These are phyloP conservation scores for Rhabdophis nuchalis DNA, from an alignment of 2,797 vertebrate genomes.

Conservation along the genomic window DNA sequence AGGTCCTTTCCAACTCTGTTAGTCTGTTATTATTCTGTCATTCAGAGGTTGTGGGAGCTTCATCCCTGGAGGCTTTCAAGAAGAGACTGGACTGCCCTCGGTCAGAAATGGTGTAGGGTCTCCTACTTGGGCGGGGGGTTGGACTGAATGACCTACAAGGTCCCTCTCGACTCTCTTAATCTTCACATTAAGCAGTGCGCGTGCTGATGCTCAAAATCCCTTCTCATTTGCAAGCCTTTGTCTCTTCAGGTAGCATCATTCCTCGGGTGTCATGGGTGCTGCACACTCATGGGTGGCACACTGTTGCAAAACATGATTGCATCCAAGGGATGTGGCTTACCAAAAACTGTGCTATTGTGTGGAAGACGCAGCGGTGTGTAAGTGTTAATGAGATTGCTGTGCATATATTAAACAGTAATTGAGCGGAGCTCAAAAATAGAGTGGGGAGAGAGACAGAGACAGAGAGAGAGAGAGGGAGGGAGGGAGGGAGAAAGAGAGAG, in stretches of 20 bases:
- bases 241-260: background rate
- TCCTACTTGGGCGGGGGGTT: too few species aligned
- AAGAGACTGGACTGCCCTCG: too few species aligned
- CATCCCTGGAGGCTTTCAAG: too few species aligned
- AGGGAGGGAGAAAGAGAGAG: background rate
- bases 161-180: too few species aligned
- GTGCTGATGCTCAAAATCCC: background rate
- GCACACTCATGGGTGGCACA: conserved; percentile 4
- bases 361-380: conserved; percentile 14
- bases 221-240: background rate
- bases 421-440: too few species aligned
- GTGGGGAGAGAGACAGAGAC: background rate
- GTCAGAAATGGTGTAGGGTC: too few species aligned
- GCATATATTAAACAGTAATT: conserved; percentile 29
- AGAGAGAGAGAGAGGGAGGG: too few species aligned
- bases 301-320: background rate
- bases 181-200: background rate
- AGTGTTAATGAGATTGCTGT: conserved; percentile 24
- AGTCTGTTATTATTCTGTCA: too few species aligned
- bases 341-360: background rate
- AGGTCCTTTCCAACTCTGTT: too few species aligned
- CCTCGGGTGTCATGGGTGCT: background rate
- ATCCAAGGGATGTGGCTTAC: conserved; percentile 32
- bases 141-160: too few species aligned
- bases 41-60: too few species aligned